Evolutionary conservation across 2,113 vertebrate species (phyloP).

Genomic region (Guaruba guarouba): DNA sequence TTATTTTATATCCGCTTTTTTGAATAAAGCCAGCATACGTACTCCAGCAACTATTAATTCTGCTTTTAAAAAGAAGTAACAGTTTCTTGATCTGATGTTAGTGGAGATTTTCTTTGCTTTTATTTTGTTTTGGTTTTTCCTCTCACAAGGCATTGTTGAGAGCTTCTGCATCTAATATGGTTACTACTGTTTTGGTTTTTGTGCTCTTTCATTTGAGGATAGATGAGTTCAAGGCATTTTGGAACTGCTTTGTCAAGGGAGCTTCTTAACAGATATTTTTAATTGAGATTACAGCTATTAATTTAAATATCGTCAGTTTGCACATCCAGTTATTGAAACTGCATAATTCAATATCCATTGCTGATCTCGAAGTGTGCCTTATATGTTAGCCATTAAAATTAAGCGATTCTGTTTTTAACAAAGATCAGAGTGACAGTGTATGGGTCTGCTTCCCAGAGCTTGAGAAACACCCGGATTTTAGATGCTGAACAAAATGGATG

Average conservation of each 20-base stretch:
- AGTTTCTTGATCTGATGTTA: not conserved
- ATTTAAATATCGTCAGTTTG: not conserved
- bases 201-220: not conserved
- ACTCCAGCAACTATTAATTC: not conserved
- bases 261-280: not conserved
- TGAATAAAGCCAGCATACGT: not conserved
- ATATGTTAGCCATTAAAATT: not conserved
- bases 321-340: not conserved
- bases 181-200: not conserved
- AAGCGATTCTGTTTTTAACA: not conserved
- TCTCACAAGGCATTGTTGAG: not conserved
- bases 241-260: not conserved
- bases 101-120: not conserved
- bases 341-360: not conserved
- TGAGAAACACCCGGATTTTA: not conserved
- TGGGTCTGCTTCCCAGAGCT: not conserved
- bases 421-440: not conserved
- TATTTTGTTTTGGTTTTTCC: not conserved
- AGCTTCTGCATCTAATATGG: not conserved
- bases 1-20: not conserved
- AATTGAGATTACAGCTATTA: not conserved
- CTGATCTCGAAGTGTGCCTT: not conserved
- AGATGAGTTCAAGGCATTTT: not conserved
- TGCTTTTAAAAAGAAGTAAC: not conserved
- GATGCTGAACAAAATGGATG: slow-evolving; percentile 10